Percentiles rank a stretch among this genome's conserved stretches.
Conservation (phyloP, 2,888 invertebrate species). For the Magallana nippona region DNA sequence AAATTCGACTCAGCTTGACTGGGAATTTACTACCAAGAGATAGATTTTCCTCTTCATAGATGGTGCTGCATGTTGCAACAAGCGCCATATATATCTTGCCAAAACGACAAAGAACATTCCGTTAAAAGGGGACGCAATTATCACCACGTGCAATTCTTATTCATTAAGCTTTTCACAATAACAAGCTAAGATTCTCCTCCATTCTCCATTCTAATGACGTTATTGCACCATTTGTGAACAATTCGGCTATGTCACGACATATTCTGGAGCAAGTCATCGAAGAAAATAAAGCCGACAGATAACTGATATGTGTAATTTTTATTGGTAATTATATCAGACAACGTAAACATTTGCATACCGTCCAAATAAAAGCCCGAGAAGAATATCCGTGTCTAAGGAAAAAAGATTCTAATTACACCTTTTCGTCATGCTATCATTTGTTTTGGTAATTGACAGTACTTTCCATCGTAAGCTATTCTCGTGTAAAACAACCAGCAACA, state of each 20-base stretch:
- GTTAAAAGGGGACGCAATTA: too few relatives aligned
- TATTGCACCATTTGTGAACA: background rate
- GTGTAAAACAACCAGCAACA: background rate
- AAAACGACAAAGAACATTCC: too few relatives aligned
- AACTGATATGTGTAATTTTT: background rate
- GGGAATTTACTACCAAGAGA: too few relatives aligned
- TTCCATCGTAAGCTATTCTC: conserved; percentile 11
- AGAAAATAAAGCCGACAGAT: background rate
- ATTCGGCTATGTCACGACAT: background rate
- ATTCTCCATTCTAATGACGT: background rate
- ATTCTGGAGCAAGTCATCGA: conserved; percentile 5
- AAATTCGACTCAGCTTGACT: too few relatives aligned
- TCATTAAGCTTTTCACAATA: too few relatives aligned
- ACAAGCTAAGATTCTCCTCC: background rate
- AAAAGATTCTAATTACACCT: background rate
- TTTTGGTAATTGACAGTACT: conserved; percentile 20
- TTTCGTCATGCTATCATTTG: conserved; percentile 18
- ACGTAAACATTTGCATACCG: conserved; percentile 10
- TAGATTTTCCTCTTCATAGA: too few relatives aligned
- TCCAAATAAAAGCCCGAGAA: conserved; percentile 18
- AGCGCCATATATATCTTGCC: too few relatives aligned
- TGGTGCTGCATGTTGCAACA: too few relatives aligned
- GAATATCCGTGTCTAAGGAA: conserved; percentile 16
- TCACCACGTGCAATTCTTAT: too few relatives aligned
- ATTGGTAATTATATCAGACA: conserved; percentile 3